Conservation (phyloP, 37 sponge, comb jelly and placozoan genomes). For the Hormiphora californensis region DNA sequence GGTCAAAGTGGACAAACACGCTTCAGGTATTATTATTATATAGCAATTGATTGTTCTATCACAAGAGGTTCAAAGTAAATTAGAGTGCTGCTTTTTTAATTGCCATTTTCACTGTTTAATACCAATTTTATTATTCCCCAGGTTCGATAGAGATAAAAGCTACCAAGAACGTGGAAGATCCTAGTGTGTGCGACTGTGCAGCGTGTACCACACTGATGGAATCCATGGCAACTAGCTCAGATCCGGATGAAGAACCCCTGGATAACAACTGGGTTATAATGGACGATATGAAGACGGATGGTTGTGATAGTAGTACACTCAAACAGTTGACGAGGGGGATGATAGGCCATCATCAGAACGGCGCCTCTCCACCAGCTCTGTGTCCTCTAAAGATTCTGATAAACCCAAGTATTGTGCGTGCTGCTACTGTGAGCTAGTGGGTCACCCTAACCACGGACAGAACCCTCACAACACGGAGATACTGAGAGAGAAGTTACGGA, state of each 20-base stretch:
- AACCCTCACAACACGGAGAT: slow-evolving; percentile 51
- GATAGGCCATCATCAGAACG: not conserved
- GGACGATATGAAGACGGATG: not conserved
- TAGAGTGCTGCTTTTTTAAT: too few relatives aligned
- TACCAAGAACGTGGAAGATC: not conserved
- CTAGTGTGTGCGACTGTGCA: slow-evolving; percentile 11
- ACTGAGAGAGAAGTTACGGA: slow-evolving; percentile 26
- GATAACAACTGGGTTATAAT: slow-evolving; percentile 3
- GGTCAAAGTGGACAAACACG: slow-evolving; percentile 44
- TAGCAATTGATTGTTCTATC: too few relatives aligned
- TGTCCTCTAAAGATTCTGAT: slow-evolving; percentile 27
- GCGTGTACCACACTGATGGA: slow-evolving; percentile 42
- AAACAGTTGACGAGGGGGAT: slow-evolving; percentile 22
- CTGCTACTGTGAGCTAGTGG: slow-evolving; percentile 47
- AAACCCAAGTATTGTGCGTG: slow-evolving; percentile 51
- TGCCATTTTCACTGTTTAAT: too few relatives aligned
- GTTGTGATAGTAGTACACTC: slow-evolving; percentile 47
- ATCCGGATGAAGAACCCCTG: slow-evolving; percentile 2
- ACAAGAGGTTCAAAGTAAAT: too few relatives aligned
- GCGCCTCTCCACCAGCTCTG: slow-evolving; percentile 32
- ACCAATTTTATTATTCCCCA: too few relatives aligned
- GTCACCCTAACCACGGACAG: slow-evolving; percentile 15
- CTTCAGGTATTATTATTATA: too few relatives aligned
- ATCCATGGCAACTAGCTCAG: not conserved
- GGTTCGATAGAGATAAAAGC: slow-evolving; percentile 34